Evolutionary conservation across 2,888 invertebrate genomes (phyloP).

Genomic region (Hoplodrina ambigua): DNA sequence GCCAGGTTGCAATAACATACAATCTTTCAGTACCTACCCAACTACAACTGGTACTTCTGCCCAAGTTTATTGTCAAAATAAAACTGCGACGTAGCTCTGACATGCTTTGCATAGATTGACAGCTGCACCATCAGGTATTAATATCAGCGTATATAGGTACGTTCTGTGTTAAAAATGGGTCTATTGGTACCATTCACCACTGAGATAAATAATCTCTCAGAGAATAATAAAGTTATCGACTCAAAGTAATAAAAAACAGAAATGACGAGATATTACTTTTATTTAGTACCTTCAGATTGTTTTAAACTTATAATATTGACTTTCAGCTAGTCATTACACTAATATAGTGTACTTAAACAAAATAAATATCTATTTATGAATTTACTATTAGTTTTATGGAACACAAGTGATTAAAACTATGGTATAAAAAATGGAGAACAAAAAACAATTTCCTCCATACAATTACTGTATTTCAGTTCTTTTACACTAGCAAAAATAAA

Average conservation of each 20-base stretch:
- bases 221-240: not conserved
- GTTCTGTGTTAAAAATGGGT: not conserved
- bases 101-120: too few species aligned
- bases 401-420: slow-evolving; percentile 41
- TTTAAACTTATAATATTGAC: slow-evolving; percentile 73
- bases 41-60: too few species aligned
- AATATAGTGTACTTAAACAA: slow-evolving; percentile 87
- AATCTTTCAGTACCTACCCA: too few species aligned
- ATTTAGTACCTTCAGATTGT: slow-evolving; percentile 78
- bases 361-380: slow-evolving; percentile 74
- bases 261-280: slow-evolving; percentile 64
- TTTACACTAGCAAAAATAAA: slow-evolving; percentile 34
- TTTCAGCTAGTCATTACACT: slow-evolving; percentile 83
- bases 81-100: too few species aligned
- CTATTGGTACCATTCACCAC: too few species aligned
- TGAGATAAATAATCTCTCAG: too few species aligned
- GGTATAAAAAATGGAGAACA: slow-evolving; percentile 21
- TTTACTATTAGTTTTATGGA: slow-evolving; percentile 36
- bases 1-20: too few species aligned
- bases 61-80: not conserved
- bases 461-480: slow-evolving; percentile 45
- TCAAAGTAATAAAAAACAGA: slow-evolving; percentile 35
- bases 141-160: not conserved
- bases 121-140: too few species aligned
- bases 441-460: slow-evolving; percentile 9